Percentiles rank a stretch among this genome's conserved stretches.
Evolutionary conservation across 1,140 invertebrate genomes (phyloP).

Genomic region (Psilanteris sp.): DNA sequence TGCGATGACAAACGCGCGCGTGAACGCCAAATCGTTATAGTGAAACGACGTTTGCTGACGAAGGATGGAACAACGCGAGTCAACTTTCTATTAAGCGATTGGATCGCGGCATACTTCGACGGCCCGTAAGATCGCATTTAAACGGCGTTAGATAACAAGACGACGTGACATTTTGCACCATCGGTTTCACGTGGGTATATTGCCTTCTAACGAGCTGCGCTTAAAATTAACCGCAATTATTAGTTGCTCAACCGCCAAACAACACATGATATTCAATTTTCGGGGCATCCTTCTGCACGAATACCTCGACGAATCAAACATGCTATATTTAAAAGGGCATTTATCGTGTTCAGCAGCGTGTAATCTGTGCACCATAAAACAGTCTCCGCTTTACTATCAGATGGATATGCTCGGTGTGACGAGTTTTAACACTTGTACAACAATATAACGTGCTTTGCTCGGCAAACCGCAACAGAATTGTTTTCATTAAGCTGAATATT

Average conservation of each 20-base stretch:
- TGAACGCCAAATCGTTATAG: conserved; percentile 24
- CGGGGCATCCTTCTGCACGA: conserved; percentile 57
- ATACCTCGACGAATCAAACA: conserved; percentile 51
- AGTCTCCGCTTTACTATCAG: conserved; percentile 57
- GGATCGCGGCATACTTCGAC: conserved; percentile 22
- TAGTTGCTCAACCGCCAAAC: conserved; percentile 20
- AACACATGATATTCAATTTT: conserved; percentile 49
- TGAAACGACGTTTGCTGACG: conserved; percentile 68
- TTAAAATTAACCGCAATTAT: conserved; percentile 37
- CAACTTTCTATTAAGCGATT: conserved; percentile 62
- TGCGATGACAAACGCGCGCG: conserved; percentile 15
- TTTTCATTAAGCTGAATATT: conserved; percentile 47
- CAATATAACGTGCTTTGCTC: conserved; percentile 45
- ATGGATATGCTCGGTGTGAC: conserved; percentile 60
- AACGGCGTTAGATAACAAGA: conserved; percentile 47
- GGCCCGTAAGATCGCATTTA: conserved; percentile 36
- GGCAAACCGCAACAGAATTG: conserved; percentile 46
- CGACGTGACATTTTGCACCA: conserved; percentile 48
- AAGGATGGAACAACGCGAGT: conserved; percentile 19
- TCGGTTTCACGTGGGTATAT: conserved; percentile 17
- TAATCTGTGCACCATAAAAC: conserved; percentile 63
- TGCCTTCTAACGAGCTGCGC: neutral
- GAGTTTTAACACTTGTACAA: conserved; percentile 61
- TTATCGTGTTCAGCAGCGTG: conserved; percentile 60
- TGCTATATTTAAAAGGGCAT: conserved; percentile 59